These are phyloP conservation scores for Miniopterus natalensis DNA, from an alignment of 2,113 vertebrate species.

Conservation along the genomic window DNA sequence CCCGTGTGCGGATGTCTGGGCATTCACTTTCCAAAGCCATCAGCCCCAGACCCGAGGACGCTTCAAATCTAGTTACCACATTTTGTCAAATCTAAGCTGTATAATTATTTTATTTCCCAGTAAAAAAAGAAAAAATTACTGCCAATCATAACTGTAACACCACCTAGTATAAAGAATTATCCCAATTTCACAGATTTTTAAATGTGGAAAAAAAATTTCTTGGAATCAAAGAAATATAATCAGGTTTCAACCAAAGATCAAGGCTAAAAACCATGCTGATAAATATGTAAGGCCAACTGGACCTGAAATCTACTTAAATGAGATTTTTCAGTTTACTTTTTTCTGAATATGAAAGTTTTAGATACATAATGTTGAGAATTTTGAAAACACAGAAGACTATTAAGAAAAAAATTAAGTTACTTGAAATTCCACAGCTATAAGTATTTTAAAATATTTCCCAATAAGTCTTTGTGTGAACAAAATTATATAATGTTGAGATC, in stretches of 20 bases:
- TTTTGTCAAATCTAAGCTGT: slow-evolving; percentile 37
- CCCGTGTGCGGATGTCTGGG: neutral
- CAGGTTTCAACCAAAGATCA: neutral
- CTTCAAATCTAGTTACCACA: neutral
- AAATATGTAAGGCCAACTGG: neutral
- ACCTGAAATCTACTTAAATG: neutral
- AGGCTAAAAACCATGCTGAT: neutral
- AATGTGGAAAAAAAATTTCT: neutral
- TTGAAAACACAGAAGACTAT: neutral
- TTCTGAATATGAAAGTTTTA: slow-evolving; percentile 31
- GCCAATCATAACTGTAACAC: neutral
- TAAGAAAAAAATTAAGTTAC: neutral
- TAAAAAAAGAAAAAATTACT: neutral
- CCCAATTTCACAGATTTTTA: neutral
- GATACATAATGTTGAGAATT: neutral
- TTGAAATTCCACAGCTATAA: neutral
- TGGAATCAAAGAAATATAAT: slow-evolving; percentile 42
- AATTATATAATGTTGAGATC: neutral
- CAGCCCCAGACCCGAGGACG: rapidly evolving
- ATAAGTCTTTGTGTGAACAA: neutral
- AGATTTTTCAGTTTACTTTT: neutral
- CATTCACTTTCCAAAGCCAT: slow-evolving; percentile 34
- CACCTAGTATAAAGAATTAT: neutral
- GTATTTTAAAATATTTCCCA: slow-evolving; percentile 1
- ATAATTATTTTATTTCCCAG: neutral